Evolutionary conservation across 2,113 vertebrate genomes (phyloP), one percentile per base, ranked within the genome.

Genomic region (Labeo catla): DNA sequence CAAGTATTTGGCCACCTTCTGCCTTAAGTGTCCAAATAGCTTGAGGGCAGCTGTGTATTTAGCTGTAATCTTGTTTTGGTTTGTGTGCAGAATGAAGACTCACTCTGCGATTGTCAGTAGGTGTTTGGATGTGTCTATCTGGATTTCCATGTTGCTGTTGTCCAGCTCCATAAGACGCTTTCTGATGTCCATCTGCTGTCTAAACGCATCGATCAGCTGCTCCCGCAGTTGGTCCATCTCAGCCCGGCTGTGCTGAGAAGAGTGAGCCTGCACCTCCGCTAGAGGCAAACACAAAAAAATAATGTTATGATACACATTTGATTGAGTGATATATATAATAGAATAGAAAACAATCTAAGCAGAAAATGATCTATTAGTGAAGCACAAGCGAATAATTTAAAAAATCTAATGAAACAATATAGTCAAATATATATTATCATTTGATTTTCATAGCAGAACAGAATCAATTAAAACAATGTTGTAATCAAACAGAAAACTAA

Each of bases 251-350:
- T 94, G 94, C 66, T 93, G 95, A 72, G 91, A 93, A 2, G 95
- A 91, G 74, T 95, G 96, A 36, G 95, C 94, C 87, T 97, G 96
- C 1, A 97, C 96, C 90, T 98, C 96, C 0, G 97, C 97, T 98
- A 87, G 2, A 88, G 68, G n/a, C 54, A 80, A 39, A 65, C n/a
- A 83, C 19, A 78, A 15, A 70, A 49, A 21, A 61, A 21, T 39
- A 0, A n/a, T 61, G 34, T 43, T n/a, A 43, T 43, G 76, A 36
- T 19, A 54, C 47, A 54, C 63, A 68, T 76, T 6, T 76, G 47
- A 76, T 4, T 34, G 23, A 15, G 36, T 13, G 13, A 6, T 12
- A 6, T 12, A 11, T n/a, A n/a, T n/a, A 28, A 36, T 28, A 8
- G 12, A 66, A 66, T 16, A 9, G 34, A 19, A 70, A 9, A 39